These are phyloP conservation scores for Therioaphis trifolii DNA, from an alignment of 2,888 invertebrate genomes.

Conservation along the genomic window DNA sequence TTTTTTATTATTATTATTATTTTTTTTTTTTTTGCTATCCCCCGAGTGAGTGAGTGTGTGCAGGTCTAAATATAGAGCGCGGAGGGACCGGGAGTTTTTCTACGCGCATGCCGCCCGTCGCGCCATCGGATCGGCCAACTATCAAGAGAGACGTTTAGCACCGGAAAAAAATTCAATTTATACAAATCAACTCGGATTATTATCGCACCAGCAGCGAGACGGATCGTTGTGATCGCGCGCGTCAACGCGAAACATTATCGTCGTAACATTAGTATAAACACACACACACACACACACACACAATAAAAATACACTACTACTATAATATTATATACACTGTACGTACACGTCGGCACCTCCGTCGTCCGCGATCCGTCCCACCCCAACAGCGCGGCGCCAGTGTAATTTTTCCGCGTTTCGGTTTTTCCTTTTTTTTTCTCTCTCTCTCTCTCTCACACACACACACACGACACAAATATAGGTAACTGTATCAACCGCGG, in stretches of 20 bases:
- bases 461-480: no score
- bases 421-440: constrained; percentile 1
- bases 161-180: constrained; percentile 37
- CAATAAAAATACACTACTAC: no score
- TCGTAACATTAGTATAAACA: no score
- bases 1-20: constrained; percentile 7
- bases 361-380: no score
- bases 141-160: constrained; percentile 1
- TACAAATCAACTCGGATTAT: constrained; percentile 36
- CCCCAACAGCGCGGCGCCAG: no score
- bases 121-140: constrained; percentile 45
- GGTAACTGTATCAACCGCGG: neutral
- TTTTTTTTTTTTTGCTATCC: neutral
- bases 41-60: no score
- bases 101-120: constrained; percentile 44
- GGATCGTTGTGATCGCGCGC: no score
- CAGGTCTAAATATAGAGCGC: constrained; percentile 38
- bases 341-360: no score
- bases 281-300: no score
- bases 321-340: no score
- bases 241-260: no score
- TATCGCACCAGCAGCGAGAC: neutral
- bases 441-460: neutral
- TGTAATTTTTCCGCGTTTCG: neutral
- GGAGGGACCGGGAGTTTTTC: constrained; percentile 49